Evolutionary conservation across 2,113 vertebrate genomes (phyloP), one percentile per base, ranked within the genome.

Genomic region (Psilopogon haemacephalus): DNA sequence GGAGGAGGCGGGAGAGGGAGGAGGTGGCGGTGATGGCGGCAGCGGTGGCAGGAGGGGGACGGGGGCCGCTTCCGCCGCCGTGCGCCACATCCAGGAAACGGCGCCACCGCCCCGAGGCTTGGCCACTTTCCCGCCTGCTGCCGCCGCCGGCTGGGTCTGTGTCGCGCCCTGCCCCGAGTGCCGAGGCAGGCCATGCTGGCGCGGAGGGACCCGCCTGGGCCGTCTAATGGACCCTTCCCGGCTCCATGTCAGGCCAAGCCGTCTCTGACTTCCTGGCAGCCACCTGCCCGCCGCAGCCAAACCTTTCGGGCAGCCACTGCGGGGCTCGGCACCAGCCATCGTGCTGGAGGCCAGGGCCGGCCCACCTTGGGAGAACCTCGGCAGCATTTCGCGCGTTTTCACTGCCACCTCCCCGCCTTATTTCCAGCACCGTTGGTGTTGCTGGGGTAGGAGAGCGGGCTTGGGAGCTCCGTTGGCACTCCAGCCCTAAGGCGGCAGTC

Each of bases 81-180:
- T 28, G 18, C 17, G 71, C 86, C 50, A 28, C 82, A 70, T 70
- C 56, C 93, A 89, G 93, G 93, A 94, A 94, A 65, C 90, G 64
- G 64, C 74, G 55, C 26, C 65, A 7, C 44, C 55, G 55, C 67
- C 42, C 54, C 15, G 50, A 56, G 38, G 38, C 12, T 65, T 6
- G 19, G 48, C 23, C 2, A 38, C 16, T 50, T 5, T 2, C 5
- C 10, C 60, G 28, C 40, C 38, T 20, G n/a, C 11, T 15, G 77
- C 27, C 1, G 59, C 15, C 13, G 52, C 54, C 32, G 11, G 40
- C 26, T 30, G 56, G 15, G 24, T 12, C 48, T 8, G 33, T 18
- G 17, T 30, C 24, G 54, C 35, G 71, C 35, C 35, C 33, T 8
- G 63, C 44, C 24, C 18, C 2, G 28, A 17, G 3, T 11, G 42